Evolutionary conservation across 2,888 invertebrate genomes (phyloP).

Genomic region (Hymenopus coronatus): DNA sequence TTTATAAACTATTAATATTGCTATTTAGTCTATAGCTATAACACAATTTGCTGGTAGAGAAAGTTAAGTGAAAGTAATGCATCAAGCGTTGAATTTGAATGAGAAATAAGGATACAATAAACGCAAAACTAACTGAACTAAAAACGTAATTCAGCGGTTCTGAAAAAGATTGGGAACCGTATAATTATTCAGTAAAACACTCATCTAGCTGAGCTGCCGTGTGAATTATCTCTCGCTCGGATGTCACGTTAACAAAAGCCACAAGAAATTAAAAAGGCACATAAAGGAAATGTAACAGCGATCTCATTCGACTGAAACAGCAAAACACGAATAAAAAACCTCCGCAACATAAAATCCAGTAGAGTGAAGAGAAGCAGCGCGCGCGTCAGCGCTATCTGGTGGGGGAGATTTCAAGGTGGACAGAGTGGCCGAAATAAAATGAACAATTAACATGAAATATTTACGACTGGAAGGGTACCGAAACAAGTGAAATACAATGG

Average conservation of each 20-base stretch:
- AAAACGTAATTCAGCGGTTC: neutral
- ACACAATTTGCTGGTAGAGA: too few species aligned
- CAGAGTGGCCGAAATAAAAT: neutral
- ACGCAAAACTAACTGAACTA: neutral
- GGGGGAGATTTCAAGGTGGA: too few species aligned
- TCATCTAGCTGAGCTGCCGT: too few species aligned
- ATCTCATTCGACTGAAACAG: neutral
- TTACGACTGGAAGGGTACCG: neutral
- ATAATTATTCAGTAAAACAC: neutral
- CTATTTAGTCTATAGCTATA: too few species aligned
- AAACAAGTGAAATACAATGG: too few species aligned
- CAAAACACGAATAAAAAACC: neutral
- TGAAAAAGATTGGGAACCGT: neutral
- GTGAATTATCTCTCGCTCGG: neutral
- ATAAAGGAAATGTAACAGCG: neutral
- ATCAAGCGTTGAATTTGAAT: neutral
- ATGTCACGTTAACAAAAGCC: neutral
- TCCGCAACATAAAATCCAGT: neutral
- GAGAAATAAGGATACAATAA: neutral
- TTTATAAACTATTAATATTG: too few species aligned
- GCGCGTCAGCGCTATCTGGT: neutral
- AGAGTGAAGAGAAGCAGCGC: neutral
- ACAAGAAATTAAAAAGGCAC: neutral
- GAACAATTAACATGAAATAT: neutral
- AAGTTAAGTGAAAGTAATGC: too few species aligned